A percentile compares a stretch with the other conserved stretches of the same genome.
Conservation (phyloP, 2,113 vertebrate species). For the Phyllostomus hastatus region DNA sequence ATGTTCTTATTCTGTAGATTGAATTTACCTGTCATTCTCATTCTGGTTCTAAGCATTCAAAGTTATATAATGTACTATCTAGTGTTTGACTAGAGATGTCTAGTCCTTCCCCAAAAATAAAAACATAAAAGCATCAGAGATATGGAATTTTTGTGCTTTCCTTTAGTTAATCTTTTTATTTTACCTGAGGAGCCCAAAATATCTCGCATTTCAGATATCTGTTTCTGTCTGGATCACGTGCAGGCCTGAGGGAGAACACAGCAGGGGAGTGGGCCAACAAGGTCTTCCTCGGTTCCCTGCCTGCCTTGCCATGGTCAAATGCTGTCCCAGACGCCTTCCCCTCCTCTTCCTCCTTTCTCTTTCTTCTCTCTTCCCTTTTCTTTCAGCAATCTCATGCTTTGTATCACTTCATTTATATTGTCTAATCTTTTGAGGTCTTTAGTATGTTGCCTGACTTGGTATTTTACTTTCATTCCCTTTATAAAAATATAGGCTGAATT, state of each 20-base stretch:
- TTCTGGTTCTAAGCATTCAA: background rate
- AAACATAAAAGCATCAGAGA: background rate
- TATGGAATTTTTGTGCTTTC: background rate
- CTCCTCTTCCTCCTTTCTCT: background rate
- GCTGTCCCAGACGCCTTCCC: rapidly evolving
- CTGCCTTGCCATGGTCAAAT: rapidly evolving
- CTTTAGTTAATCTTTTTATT: background rate
- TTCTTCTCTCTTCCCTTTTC: background rate
- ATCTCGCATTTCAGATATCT: background rate
- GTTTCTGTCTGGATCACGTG: background rate
- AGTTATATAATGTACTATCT: background rate
- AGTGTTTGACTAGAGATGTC: background rate
- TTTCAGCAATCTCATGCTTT: background rate
- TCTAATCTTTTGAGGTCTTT: background rate
- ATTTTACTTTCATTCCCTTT: background rate
- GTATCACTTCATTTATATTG: background rate
- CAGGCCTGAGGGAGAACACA: background rate
- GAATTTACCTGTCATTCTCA: background rate
- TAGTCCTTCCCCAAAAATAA: background rate
- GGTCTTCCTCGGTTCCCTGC: background rate
- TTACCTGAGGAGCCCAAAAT: background rate
- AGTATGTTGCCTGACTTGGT: background rate
- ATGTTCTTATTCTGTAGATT: background rate
- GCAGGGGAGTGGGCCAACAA: background rate
- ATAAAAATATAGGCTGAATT: background rate